Evolutionary conservation across 2,113 vertebrate species (phyloP).

Genomic region (Xenopus laevis): DNA sequence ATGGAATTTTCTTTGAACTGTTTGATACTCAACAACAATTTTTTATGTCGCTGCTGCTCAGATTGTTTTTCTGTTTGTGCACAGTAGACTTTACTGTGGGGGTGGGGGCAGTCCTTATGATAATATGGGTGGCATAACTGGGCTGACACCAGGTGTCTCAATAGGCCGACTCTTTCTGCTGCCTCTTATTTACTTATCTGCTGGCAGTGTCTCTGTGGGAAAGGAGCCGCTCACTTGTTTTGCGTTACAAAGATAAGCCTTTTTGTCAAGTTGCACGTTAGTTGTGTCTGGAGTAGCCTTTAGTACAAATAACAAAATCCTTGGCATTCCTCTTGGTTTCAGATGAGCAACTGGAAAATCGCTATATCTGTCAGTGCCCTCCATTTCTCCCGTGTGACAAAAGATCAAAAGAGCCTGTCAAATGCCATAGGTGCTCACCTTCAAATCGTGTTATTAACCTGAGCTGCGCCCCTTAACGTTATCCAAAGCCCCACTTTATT

Average conservation of each 20-base stretch:
- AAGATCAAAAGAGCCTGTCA: no score
- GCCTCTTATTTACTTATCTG: conserved; percentile 20
- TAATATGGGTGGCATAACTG: conserved; percentile 23
- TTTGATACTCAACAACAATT: not conserved
- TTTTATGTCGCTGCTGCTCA: no score
- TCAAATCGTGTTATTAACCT: no score
- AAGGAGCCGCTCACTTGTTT: conserved; percentile 30
- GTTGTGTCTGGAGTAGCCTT: conserved; percentile 29
- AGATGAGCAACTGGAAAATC: conserved; percentile 34
- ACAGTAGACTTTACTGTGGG: not conserved
- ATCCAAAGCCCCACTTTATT: no score
- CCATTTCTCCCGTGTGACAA: conserved; percentile 3
- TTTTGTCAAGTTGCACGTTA: conserved; percentile 15
- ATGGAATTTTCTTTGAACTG: conserved; percentile 21
- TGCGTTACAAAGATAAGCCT: conserved; percentile 35
- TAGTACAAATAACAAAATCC: conserved; percentile 35
- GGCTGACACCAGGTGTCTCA: conserved; percentile 6
- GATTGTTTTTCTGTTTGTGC: conserved; percentile 1
- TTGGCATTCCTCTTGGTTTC: conserved; percentile 30
- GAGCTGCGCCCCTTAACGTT: no score
- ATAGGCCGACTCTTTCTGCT: conserved; percentile 8
- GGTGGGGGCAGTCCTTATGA: conserved; percentile 6
- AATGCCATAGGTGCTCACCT: no score
- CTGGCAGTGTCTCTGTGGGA: conserved; percentile 31
- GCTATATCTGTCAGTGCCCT: not conserved